A percentile compares a stretch with the other conserved stretches of the same genome.
phyloP scores from a whole-genome alignment of 2,113 vertebrate genomes.

The Larimichthys polyactis region DNA sequence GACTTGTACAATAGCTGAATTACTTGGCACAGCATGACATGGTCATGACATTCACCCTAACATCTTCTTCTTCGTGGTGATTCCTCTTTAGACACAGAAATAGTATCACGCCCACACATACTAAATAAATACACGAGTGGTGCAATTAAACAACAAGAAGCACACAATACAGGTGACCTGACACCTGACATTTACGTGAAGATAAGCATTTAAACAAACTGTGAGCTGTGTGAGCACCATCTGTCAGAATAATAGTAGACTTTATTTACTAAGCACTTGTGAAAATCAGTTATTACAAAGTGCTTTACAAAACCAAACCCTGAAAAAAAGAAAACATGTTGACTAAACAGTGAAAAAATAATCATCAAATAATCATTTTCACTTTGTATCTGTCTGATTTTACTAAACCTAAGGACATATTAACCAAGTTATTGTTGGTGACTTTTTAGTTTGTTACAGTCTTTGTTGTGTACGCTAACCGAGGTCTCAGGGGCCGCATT shows the following conservation, averaged over 20 bases:
- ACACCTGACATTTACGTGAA: neutral
- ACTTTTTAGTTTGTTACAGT: no score
- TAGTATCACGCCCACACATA: neutral
- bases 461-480: no score
- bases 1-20: no score
- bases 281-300: neutral
- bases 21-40: neutral
- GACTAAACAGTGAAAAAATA: no score
- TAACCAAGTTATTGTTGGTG: no score
- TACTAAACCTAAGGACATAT: no score
- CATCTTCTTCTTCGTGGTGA: neutral
- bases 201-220: neutral
- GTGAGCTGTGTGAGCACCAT: neutral
- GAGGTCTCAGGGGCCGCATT: no score
- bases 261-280: neutral
- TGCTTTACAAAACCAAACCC: neutral
- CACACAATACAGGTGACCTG: neutral
- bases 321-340: neutral
- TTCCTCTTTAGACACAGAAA: neutral
- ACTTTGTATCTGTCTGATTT: no score
- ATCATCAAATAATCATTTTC: no score
- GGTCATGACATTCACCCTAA: conserved; percentile 2
- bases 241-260: neutral
- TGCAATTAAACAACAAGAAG: neutral
- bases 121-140: neutral